Percentiles rank a stretch among this genome's conserved stretches.
phyloP scores from a whole-genome alignment of 2,888 invertebrate species.

The Xylota segnis region DNA sequence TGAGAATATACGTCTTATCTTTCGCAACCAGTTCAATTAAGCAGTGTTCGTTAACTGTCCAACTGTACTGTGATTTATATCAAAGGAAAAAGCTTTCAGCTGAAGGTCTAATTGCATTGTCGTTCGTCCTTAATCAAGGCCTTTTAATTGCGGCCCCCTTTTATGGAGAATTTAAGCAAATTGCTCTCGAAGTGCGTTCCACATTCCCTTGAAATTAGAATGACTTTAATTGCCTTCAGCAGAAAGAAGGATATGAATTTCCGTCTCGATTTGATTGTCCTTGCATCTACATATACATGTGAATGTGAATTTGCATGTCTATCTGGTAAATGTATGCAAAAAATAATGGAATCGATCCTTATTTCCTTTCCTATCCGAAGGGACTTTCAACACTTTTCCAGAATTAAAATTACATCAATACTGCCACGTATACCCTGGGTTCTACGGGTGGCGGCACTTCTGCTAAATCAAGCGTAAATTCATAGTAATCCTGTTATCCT shows the following conservation, averaged over 20 bases:
- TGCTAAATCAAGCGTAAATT: constrained; percentile 10
- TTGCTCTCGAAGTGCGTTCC: neutral
- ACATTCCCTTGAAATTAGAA: neutral
- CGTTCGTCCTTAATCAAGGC: constrained; percentile 5
- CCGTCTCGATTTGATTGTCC: neutral
- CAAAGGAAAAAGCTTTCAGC: neutral
- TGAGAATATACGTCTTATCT: constrained; percentile 5
- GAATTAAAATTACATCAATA: neutral
- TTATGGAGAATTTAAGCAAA: neutral
- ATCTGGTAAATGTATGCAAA: constrained; percentile 3
- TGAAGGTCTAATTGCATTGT: constrained; percentile 6
- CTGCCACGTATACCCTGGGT: neutral
- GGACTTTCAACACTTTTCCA: neutral
- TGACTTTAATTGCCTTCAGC: neutral
- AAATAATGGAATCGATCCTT: constrained; percentile 9
- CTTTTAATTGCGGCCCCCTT: neutral
- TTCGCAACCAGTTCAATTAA: constrained; percentile 3
- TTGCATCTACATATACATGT: constrained; percentile 14
- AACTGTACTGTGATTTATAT: neutral
- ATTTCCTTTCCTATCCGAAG: neutral
- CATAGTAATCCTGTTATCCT: constrained; percentile 6
- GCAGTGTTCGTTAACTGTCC: neutral
- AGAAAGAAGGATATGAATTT: neutral
- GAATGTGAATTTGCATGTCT: neutral
- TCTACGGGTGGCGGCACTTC: neutral